Evolutionary conservation across 2,888 invertebrate species (phyloP).

Genomic region (Podabrus alpinus): DNA sequence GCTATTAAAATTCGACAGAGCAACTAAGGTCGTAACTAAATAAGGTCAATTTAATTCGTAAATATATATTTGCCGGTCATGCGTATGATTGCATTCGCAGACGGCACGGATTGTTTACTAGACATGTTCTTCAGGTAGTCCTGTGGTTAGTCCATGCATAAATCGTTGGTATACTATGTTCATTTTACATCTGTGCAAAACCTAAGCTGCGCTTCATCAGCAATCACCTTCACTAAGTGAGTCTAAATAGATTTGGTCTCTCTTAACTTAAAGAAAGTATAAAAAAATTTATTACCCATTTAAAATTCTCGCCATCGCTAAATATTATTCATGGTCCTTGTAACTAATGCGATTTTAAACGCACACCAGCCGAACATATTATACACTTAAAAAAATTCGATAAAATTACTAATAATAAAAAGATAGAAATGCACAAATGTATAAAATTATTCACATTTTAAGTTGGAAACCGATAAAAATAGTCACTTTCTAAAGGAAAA

Average conservation of each 20-base stretch:
- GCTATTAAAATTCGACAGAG: slow-evolving; percentile 38
- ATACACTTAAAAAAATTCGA: neutral
- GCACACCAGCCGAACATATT: neutral
- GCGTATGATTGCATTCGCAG: slow-evolving; percentile 41
- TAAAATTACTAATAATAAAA: neutral
- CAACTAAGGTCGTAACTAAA: slow-evolving; percentile 34
- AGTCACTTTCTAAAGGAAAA: neutral
- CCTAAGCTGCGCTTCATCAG: slow-evolving; percentile 16
- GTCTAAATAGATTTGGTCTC: slow-evolving; percentile 30
- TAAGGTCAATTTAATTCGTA: slow-evolving; percentile 40
- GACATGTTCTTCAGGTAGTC: slow-evolving; percentile 31
- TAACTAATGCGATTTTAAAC: neutral
- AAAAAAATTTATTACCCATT: slow-evolving; percentile 16
- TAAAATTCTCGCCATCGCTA: slow-evolving; percentile 18
- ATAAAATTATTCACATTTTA: neutral
- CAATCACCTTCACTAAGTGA: slow-evolving; percentile 27
- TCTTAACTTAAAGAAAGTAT: slow-evolving; percentile 23
- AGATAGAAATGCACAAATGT: neutral
- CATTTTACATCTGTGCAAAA: slow-evolving; percentile 33
- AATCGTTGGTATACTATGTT: slow-evolving; percentile 18
- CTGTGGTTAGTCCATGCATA: slow-evolving; percentile 21
- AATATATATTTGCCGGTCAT: slow-evolving; percentile 42
- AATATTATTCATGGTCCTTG: neutral
- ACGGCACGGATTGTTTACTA: slow-evolving; percentile 30
- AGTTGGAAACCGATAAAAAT: neutral